phyloP scores from a whole-genome alignment of 2,797 vertebrate genomes.

The Neomorphus geoffroyi region DNA sequence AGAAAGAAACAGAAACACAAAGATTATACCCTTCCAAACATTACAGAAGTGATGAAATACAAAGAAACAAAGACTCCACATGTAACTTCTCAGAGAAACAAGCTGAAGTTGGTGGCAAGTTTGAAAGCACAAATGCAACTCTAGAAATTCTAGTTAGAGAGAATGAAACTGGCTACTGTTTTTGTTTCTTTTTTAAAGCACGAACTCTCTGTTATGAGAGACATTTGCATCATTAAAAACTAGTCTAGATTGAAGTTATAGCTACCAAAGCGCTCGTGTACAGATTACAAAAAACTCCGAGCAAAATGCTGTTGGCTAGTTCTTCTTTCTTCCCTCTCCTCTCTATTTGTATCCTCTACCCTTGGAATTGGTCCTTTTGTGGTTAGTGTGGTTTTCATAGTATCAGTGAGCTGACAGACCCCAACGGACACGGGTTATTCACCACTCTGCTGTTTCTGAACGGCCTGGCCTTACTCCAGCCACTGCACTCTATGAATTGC shows the following conservation, averaged over 20 bases:
- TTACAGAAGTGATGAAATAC: neutral
- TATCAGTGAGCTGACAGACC: neutral
- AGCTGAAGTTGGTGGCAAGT: rapidly evolving
- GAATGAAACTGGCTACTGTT: neutral
- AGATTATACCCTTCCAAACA: neutral
- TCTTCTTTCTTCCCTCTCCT: neutral
- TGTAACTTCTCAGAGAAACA: neutral
- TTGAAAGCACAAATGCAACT: neutral
- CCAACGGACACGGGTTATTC: rapidly evolving
- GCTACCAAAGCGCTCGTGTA: neutral
- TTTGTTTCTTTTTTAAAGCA: neutral
- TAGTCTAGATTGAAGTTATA: neutral
- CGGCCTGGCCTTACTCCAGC: neutral
- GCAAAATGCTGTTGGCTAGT: neutral
- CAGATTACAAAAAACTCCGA: neutral
- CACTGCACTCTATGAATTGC: neutral
- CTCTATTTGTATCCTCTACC: rapidly evolving
- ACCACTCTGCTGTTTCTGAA: neutral
- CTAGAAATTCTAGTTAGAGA: neutral
- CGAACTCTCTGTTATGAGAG: neutral
- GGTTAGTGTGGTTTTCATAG: rapidly evolving
- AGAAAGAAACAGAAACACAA: neutral
- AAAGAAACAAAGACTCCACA: neutral
- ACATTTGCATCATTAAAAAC: neutral
- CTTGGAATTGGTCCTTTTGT: neutral